Percentiles rank a stretch among this genome's conserved stretches.
These are phyloP conservation scores for Cephus cinctus DNA, from an alignment of 1,140 invertebrate genomes.

Conservation along the genomic window DNA sequence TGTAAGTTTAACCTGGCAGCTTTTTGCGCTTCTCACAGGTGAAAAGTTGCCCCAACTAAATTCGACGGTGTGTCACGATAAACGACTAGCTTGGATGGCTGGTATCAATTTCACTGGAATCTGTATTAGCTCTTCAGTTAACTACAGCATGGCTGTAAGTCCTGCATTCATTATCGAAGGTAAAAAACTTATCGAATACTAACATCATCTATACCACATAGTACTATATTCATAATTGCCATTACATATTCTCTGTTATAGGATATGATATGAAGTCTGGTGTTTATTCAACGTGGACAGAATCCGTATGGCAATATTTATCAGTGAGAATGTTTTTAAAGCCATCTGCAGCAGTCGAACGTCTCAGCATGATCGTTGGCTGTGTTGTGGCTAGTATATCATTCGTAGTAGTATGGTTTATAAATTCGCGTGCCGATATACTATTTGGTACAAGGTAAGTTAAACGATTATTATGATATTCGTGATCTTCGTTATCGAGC, in stretches of 20 bases:
- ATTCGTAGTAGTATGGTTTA: constrained; percentile 69
- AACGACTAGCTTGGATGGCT: constrained; percentile 56
- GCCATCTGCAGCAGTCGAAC: constrained; percentile 70
- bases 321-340: constrained; percentile 79
- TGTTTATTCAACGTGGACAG: constrained; percentile 87
- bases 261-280: constrained; percentile 80
- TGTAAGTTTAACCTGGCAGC: constrained; percentile 57
- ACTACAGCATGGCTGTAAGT: constrained; percentile 72
- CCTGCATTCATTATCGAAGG: constrained; percentile 76
- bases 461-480: neutral
- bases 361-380: constrained; percentile 65
- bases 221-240: constrained; percentile 6
- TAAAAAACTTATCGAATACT: constrained; percentile 51
- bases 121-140: constrained; percentile 76
- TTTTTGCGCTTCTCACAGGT: constrained; percentile 61
- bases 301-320: constrained; percentile 80
- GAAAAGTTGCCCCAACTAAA: constrained; percentile 43
- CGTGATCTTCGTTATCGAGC: no score
- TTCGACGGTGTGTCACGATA: constrained; percentile 36
- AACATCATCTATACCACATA: constrained; percentile 15
- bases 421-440: constrained; percentile 63
- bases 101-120: constrained; percentile 65
- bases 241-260: constrained; percentile 43
- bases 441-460: constrained; percentile 59
- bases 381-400: constrained; percentile 63